A percentile compares a stretch with the other conserved stretches of the same genome.
Evolutionary conservation across 2,888 invertebrate genomes (phyloP).

Genomic region (Tanytarsus gracilentus): DNA sequence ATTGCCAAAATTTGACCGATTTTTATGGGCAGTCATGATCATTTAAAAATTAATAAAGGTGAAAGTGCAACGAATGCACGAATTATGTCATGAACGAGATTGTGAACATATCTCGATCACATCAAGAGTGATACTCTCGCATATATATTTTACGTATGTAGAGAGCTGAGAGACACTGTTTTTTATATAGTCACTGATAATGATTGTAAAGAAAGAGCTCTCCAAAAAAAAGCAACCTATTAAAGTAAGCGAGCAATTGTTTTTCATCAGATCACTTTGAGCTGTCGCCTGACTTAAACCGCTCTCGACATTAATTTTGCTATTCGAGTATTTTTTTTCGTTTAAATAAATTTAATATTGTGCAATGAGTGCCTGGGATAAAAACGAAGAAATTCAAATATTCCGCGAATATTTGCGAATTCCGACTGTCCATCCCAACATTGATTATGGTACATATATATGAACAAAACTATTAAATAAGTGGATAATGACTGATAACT

Average conservation of each 20-base stretch:
- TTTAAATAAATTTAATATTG: not conserved
- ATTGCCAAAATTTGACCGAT: too few relatives aligned
- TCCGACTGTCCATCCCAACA: conserved; percentile 70
- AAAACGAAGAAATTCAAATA: conserved; percentile 52
- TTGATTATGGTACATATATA: conserved; percentile 60
- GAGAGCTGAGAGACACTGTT: too few relatives aligned
- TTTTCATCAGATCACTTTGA: conserved; percentile 9
- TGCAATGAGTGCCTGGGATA: conserved; percentile 35
- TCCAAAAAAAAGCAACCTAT: not conserved
- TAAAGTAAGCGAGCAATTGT: not conserved
- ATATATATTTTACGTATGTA: too few relatives aligned
- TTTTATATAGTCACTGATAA: too few relatives aligned
- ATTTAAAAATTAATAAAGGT: too few relatives aligned
- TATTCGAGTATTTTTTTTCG: not conserved
- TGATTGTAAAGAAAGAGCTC: not conserved
- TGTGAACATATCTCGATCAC: too few relatives aligned
- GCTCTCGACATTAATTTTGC: not conserved
- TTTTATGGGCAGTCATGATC: too few relatives aligned
- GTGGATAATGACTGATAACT: not conserved
- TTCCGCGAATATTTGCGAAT: conserved; percentile 71
- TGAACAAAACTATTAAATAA: not conserved
- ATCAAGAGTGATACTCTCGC: too few relatives aligned
- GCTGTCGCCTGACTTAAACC: not conserved
- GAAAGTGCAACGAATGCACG: too few relatives aligned
- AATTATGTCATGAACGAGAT: too few relatives aligned